phyloP scores from a whole-genome alignment of 2,797 vertebrate genomes.

The Lepilemur ruficaudatus region DNA sequence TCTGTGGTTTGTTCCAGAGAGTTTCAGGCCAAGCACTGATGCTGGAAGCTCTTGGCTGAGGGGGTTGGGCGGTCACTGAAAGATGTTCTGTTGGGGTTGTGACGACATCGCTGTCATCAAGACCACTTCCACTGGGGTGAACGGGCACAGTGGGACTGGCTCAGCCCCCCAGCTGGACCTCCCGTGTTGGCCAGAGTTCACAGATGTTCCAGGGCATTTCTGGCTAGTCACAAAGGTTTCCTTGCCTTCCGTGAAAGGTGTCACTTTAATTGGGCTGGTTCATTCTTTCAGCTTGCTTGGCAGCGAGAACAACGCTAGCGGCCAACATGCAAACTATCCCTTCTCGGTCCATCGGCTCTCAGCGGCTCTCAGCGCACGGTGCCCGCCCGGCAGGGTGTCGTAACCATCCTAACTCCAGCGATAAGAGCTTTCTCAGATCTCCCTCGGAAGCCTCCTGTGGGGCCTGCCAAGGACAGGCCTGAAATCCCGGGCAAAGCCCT shows the following conservation, averaged over 20 bases:
- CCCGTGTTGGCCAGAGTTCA: background rate
- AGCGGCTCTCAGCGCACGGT: background rate
- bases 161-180: background rate
- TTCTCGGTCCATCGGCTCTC: background rate
- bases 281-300: background rate
- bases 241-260: background rate
- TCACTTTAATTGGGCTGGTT: conserved; percentile 10
- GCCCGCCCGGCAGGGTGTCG: background rate
- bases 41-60: background rate
- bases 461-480: background rate
- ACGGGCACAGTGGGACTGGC: background rate
- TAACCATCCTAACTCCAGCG: background rate
- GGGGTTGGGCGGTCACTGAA: background rate
- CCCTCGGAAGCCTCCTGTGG: background rate
- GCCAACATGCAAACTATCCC: background rate
- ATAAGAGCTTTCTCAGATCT: background rate
- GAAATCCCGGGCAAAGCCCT: background rate
- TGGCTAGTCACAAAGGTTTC: background rate
- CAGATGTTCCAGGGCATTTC: background rate
- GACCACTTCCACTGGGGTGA: background rate
- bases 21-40: background rate
- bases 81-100: background rate
- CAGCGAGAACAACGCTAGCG: background rate
- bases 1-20: background rate
- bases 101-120: background rate